These are phyloP conservation scores for Tautogolabrus adspersus DNA, from an alignment of 2,113 vertebrate species.

Conservation along the genomic window DNA sequence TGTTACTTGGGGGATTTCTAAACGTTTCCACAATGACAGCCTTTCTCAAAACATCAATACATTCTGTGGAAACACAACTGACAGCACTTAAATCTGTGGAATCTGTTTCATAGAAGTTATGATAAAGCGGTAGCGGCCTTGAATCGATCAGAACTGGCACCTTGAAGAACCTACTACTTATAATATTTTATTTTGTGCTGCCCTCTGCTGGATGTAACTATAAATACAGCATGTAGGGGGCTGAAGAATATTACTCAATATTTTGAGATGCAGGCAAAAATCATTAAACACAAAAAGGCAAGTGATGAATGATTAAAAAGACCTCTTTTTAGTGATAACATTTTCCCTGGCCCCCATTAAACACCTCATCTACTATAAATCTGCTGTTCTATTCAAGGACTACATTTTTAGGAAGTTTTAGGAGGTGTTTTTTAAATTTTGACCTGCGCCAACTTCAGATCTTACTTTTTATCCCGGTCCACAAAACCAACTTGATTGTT, in stretches of 20 bases:
- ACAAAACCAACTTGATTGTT: too few relatives aligned
- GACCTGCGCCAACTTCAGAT: too few relatives aligned
- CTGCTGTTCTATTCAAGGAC: too few relatives aligned
- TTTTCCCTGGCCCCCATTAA: too few relatives aligned
- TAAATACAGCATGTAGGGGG: neutral
- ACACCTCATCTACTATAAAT: too few relatives aligned
- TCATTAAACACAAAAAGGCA: neutral
- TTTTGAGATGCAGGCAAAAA: too few relatives aligned
- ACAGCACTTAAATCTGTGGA: neutral
- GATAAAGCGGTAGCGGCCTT: neutral
- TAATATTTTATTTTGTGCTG: slow-evolving; percentile 29
- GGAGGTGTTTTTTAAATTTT: too few relatives aligned
- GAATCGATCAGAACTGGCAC: neutral
- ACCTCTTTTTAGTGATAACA: too few relatives aligned
- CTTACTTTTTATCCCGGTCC: too few relatives aligned
- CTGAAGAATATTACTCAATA: neutral
- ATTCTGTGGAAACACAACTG: neutral
- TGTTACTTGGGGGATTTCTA: neutral
- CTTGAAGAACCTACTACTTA: neutral
- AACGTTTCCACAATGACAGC: neutral
- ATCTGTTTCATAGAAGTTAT: neutral
- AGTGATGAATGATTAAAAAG: too few relatives aligned
- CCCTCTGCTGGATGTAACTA: slow-evolving; percentile 60
- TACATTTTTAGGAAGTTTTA: too few relatives aligned
- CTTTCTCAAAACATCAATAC: neutral